Base-by-base conservation (phyloP, 2,888 invertebrate genomes). In the Isotomurus palustris region DNA sequence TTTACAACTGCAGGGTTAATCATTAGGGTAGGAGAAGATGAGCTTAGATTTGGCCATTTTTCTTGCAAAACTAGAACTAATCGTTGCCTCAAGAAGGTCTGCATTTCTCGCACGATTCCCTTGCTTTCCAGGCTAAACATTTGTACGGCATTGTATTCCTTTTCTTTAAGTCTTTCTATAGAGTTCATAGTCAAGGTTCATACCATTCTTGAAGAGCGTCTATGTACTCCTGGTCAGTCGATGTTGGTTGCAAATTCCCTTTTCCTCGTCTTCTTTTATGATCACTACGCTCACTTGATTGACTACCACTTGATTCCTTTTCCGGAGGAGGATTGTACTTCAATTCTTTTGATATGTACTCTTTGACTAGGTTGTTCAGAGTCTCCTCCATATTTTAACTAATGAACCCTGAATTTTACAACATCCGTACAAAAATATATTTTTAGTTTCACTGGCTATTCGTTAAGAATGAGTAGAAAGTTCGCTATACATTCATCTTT, bases 21-120 rank as follows among this genome's bases (percentile, higher is more conserved):
- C 12, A 22, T 41, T 8, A 56, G 51, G 14, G 38, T 44, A 25
- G 19, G 6, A 21, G 41, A 29, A 8, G 64, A 48, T 6, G 29
- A 25, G 5, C 54, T 54, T 1, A 66, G 53, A 36, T 64, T 47
- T 3, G 69, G 69, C 62, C 56, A 68, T 36, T 64, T 58, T 19
- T 65, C 68, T 56, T 66, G 58, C 14, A 69, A 51, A 17, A 68
- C 56, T 5, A 60, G 54, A 1, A 69, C 66, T 2, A 69, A 55
- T 41, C 60, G 59, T 45, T 68, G 64, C 2, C 69, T 56, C 14
- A 69, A 48, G 52, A 68, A 66, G 12, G 66, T 60, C 41, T 67
- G 66, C 5, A 69, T 40, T 55, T 69, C 67, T 21, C 60, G 51
- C 19, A 67, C 51, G 14, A 69, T 58, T 21, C 68, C 67, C 49